A percentile compares a stretch with the other conserved stretches of the same genome.
Evolutionary conservation across 2,797 vertebrate species (phyloP).

Genomic region (Acanthiza pusilla): DNA sequence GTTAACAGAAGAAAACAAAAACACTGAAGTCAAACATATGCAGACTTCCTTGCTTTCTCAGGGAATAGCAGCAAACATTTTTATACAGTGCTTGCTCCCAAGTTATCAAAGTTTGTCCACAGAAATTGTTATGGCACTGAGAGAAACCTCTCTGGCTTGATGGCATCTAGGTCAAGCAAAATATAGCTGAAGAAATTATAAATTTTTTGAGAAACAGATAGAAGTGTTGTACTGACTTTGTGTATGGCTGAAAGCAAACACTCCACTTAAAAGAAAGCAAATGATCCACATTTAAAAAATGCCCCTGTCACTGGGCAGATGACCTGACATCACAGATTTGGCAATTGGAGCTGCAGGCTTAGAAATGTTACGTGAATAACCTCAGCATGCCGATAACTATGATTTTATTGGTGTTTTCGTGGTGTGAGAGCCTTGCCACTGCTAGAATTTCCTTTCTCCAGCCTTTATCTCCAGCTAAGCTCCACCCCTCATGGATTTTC

Average conservation of each 20-base stretch:
- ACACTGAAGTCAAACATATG: background rate
- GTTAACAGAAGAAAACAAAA: background rate
- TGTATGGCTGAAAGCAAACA: background rate
- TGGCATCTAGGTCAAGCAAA: background rate
- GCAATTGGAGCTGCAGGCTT: background rate
- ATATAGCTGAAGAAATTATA: background rate
- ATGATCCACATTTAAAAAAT: background rate
- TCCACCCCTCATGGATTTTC: slow-evolving; percentile 69
- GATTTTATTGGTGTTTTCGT: background rate
- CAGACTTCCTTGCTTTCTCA: background rate
- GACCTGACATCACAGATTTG: background rate
- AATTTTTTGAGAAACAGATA: background rate
- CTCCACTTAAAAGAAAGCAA: background rate
- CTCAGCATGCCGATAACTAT: background rate
- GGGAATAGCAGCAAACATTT: background rate
- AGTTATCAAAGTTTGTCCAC: background rate
- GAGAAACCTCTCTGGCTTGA: background rate
- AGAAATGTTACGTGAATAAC: background rate
- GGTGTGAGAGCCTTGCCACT: background rate
- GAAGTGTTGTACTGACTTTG: background rate
- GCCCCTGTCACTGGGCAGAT: background rate
- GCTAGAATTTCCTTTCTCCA: background rate
- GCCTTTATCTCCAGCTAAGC: slow-evolving; percentile 32
- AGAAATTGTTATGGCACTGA: background rate
- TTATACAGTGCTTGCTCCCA: background rate